Base-by-base conservation (phyloP, 2,113 vertebrate species). In the Takifugu flavidus region DNA sequence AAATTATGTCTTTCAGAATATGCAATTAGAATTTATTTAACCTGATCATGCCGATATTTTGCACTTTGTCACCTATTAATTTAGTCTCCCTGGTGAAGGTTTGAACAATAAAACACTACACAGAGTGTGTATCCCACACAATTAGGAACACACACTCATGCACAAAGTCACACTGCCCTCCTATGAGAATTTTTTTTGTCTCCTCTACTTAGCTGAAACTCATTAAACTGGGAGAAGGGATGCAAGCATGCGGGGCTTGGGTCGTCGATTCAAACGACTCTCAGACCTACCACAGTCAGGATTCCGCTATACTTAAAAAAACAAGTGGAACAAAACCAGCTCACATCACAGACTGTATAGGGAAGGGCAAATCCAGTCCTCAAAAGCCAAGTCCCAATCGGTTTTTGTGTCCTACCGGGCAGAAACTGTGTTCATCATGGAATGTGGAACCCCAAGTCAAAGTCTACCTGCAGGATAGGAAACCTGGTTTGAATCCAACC, bases 171-270 rank as follows among this genome's bases (percentile, higher is more conserved):
- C 63, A 55, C 65, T 29, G 11, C 43, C 29, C 52, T 28, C 71
- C 39, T 49, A 73, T 49, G 14, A 44, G 71, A 67, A 56, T 31
- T 25, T 61, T 49, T 59, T 71, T 49, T 49, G 67, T 70, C 59
- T 70, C 57, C 27, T 75, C 49, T 39, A 66, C 59, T 53, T 15
- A 52, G 76, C 82, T 79, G 62, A 59, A 79, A 74, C 73, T 84
- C 75, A 86, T 86, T 84, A 82, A 65, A 80, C 58, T 47, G 59
- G 61, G 59, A 68, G 59, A 70, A 75, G 59, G 84, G 78, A 62
- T 57, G 72, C 65, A 45, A 54, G 57, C 51, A 54, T 59, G 56
- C 27, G 44, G 72, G 70, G 72, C 73, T 68, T 1, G 45, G 70
- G 77, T 70, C 62, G 26, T 59, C 58, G 63, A 51, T 60, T 54